These are phyloP conservation scores for Papilio polyxenes DNA, from an alignment of 1,140 invertebrate species.

Conservation along the genomic window DNA sequence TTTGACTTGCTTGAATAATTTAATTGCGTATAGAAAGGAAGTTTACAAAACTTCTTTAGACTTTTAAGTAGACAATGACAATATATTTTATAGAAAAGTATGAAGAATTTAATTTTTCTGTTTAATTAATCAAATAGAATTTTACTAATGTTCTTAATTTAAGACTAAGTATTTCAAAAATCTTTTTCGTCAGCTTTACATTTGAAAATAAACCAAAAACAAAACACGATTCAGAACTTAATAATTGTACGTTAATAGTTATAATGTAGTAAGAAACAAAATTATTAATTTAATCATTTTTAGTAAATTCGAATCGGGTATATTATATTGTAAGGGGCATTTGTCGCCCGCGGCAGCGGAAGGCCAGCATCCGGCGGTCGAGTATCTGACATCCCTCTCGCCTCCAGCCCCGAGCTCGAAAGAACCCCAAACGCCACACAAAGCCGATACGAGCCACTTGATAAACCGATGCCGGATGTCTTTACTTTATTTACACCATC, in stretches of 20 bases:
- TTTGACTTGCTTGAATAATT: conserved; percentile 26
- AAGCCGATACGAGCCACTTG: conserved; percentile 35
- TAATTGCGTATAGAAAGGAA: conserved; percentile 3
- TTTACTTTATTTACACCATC: conserved; percentile 40
- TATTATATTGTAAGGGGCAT: conserved; percentile 29
- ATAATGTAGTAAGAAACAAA: background rate
- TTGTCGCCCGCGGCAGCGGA: conserved; percentile 35
- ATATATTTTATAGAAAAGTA: background rate
- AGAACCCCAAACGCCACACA: conserved; percentile 24
- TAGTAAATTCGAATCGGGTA: conserved; percentile 17
- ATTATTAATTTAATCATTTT: background rate
- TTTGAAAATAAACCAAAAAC: background rate
- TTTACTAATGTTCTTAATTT: background rate
- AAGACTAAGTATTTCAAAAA: background rate
- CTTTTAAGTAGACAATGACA: conserved; percentile 1
- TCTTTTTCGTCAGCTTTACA: background rate
- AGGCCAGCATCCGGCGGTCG: conserved; percentile 32
- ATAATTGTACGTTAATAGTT: background rate
- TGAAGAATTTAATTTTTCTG: background rate
- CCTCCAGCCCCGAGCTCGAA: conserved; percentile 6
- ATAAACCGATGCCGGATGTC: conserved; percentile 32
- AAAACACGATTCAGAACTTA: background rate
- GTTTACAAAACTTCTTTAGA: background rate
- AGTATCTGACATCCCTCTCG: conserved; percentile 37
- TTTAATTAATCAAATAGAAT: background rate